Base-by-base conservation (phyloP, 2,113 vertebrate genomes). In the Phalacrocorax brasilianus region DNA sequence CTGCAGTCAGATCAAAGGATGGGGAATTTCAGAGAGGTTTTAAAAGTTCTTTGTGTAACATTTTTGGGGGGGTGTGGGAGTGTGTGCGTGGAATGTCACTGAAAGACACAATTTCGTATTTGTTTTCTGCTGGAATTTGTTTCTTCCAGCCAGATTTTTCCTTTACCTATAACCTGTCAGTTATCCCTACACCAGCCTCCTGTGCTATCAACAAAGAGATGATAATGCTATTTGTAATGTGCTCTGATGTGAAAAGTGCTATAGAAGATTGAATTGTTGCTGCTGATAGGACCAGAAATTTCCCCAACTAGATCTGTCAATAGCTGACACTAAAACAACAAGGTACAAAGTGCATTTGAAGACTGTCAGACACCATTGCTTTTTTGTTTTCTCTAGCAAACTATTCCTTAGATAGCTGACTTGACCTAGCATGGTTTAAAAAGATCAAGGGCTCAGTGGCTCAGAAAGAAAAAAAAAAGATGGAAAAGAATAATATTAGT, bases 301-400 rank as follows among this genome's bases (percentile, higher is more conserved):
- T 96, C 74, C 93, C 68, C 76, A 95, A 58, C 52, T 56, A 85
- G 85, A 92, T 96, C 87, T 95, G 91, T 96, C 97, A 96, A 85
- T 97, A 97, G 93, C 91, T 97, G 93, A 97, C 89, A 93, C 79
- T 96, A 97, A 97, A 95, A 82, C 83, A 97, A 96, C 92, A 97
- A 77, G 95, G 92, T 97, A 95, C 91, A 97, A 97, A 97, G 95
- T 95, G 76, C 94, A 96, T 87, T 95, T 88, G 88, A 96, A 96
- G 83, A 86, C 91, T 92, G 80, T 97, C 96, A 97, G 81, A 95
- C 88, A 95, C 55, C 82, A 96, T 68, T 92, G 78, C 89, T 67
- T 96, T 93, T 96, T 91, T 96, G 89, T 95, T 97, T 97, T 96
- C 91, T 86, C 75, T 78, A 85, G 93, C 95, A 96, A 97, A 95